These are phyloP conservation scores for Umimayanthus chanpuru DNA, from an alignment of 92 coral and sea anemone genomes.

Conservation along the genomic window DNA sequence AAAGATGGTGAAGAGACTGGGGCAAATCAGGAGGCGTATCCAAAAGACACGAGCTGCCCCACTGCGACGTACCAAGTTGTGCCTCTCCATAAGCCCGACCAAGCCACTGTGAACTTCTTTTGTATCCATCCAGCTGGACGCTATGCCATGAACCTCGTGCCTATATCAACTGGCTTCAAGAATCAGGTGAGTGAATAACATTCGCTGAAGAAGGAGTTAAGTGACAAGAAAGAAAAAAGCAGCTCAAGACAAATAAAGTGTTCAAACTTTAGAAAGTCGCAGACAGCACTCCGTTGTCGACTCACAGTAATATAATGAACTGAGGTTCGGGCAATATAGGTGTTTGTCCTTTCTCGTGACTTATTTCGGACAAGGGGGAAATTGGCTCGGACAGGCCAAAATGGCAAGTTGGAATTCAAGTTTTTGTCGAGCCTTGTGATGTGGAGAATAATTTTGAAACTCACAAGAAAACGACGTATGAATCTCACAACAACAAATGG, in stretches of 20 bases:
- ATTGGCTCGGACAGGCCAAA: no score
- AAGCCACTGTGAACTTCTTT: conserved; percentile 60
- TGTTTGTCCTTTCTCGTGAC: no score
- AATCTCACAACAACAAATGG: no score
- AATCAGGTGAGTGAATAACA: conserved; percentile 54
- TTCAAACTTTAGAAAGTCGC: not conserved
- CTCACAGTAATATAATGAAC: not conserved
- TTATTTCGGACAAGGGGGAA: no score
- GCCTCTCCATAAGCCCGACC: conserved; percentile 60
- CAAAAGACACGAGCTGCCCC: conserved; percentile 43
- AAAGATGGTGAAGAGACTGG: not conserved
- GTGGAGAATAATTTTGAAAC: no score
- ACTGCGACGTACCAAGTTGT: conserved; percentile 58
- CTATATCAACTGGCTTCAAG: conserved; percentile 59
- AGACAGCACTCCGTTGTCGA: not conserved
- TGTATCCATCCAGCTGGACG: conserved; percentile 60
- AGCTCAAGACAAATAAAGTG: not conserved
- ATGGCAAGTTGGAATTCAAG: no score
- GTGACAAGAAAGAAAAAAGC: not conserved
- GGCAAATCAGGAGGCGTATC: conserved; percentile 21
- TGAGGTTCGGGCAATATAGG: not conserved
- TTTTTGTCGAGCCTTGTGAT: no score
- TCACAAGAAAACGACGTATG: no score
- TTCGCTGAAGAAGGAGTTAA: not conserved
- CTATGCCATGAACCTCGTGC: conserved; percentile 56